phyloP scores from a whole-genome alignment of 2,888 invertebrate species.

The Stegana nigrithorax region DNA sequence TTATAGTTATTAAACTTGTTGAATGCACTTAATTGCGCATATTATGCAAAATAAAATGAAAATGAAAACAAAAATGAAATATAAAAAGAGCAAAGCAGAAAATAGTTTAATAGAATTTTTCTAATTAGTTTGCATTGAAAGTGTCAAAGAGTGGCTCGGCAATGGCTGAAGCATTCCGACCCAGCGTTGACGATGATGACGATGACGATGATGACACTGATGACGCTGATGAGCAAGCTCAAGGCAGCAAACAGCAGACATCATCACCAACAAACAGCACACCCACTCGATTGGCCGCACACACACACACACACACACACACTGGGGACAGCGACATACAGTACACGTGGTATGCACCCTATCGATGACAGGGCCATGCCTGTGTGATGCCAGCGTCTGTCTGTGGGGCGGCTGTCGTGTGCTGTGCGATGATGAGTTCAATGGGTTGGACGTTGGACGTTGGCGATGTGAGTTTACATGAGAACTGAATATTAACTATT shows the following conservation, averaged over 20 bases:
- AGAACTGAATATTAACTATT: constrained; percentile 5
- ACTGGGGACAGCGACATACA: not conserved
- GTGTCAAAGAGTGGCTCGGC: no score
- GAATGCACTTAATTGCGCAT: not conserved
- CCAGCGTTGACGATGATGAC: not conserved
- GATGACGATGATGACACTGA: not conserved
- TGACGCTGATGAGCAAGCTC: not conserved
- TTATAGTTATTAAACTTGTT: not conserved
- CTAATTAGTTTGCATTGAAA: constrained; percentile 21
- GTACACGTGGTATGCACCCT: no score
- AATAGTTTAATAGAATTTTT: not conserved
- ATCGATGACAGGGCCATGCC: not conserved
- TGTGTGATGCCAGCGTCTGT: no score
- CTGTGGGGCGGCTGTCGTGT: no score
- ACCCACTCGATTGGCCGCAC: no score
- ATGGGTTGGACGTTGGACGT: not conserved
- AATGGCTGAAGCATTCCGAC: no score
- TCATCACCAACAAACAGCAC: no score
- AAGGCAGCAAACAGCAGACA: no score
- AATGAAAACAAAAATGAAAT: no score
- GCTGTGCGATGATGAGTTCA: no score
- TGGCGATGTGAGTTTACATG: no score
- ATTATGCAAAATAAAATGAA: not conserved
- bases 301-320: not conserved
- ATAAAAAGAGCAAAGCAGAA: no score